Base-by-base conservation (phyloP, 2,888 invertebrate genomes). In the Dione vanillae region DNA sequence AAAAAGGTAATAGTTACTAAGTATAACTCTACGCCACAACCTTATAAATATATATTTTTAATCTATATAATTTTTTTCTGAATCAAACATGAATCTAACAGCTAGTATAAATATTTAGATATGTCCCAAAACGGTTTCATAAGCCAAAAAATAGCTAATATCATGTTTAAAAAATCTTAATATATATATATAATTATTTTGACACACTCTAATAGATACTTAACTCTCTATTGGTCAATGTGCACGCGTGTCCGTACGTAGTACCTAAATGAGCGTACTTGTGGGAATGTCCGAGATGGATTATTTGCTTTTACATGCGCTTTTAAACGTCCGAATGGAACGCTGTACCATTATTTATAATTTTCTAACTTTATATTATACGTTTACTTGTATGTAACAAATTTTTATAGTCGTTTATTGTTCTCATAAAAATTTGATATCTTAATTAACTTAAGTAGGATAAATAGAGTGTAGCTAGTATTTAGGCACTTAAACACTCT, bases 171-270 rank as follows among this genome's bases (percentile, higher is more conserved):
- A 52, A 27, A 27, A 35, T 27, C 14, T 27, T 27, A 10, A 19
- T 19, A 49, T 19, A 10, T 16, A 49, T 3, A 16, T 49, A 6
- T 52, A 35, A 16, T 37, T 37, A 35, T 37, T 45, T 35, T 9
- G 10, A 37, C 43, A 47, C 20, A 8, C 37, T 75, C 69, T 76
- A 69, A 1, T 19, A 59, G 49, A 67, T 66, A 20, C 20, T 2
- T 77, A 84, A 66, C 7, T 77, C 89, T 87, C 56, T 73, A 72
- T 10, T 62, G 74, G 77, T 79, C 80, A 79, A 77, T 40, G 80
- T 82, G 85, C 89, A 91, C 89, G 91, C 91, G 89, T 90, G 88
- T 82, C 78, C 86, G 89, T 89, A 88, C 88, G 87, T 85, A 86
- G 80, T 70, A 85, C 81, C 82, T 84, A 87, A 86, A 87, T 85